Conservation (phyloP, 1,140 invertebrate genomes). For the Artemia franciscana region DNA sequence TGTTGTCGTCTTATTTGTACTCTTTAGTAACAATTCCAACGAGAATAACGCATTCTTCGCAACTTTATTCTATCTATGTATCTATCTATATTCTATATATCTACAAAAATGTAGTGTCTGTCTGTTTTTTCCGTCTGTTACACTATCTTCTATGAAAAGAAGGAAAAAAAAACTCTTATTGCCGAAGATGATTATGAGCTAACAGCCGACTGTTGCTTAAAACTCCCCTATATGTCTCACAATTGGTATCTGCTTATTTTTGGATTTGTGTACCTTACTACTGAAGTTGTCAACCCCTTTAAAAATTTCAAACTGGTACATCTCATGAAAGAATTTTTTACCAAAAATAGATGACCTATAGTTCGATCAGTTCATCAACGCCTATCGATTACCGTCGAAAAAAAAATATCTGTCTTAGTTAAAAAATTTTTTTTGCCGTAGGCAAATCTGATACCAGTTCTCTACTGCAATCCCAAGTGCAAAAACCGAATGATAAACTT, state of each 20-base stretch:
- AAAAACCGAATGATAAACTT: not conserved
- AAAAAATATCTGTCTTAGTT: too few species aligned
- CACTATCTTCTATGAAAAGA: too few species aligned
- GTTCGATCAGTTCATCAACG: not conserved
- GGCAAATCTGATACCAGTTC: not conserved
- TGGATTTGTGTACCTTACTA: not conserved
- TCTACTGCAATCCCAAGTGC: not conserved
- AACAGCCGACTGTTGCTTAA: not conserved
- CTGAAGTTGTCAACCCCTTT: not conserved
- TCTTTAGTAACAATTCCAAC: too few species aligned
- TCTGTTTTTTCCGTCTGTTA: too few species aligned
- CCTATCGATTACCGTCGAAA: too few species aligned
- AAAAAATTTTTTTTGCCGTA: not conserved
- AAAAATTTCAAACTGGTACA: not conserved
- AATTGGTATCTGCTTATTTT: not conserved
- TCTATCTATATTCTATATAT: too few species aligned
- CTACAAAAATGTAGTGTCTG: too few species aligned
- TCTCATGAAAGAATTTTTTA: not conserved
- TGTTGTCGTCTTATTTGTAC: too few species aligned
- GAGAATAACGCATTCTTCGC: too few species aligned
- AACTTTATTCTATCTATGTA: too few species aligned
- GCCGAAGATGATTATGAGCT: not conserved
- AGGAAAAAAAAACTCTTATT: too few species aligned
- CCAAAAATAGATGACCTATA: not conserved
- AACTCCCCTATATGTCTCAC: not conserved